phyloP scores from a whole-genome alignment of 1,140 invertebrate genomes.

The Anoplophora glabripennis region DNA sequence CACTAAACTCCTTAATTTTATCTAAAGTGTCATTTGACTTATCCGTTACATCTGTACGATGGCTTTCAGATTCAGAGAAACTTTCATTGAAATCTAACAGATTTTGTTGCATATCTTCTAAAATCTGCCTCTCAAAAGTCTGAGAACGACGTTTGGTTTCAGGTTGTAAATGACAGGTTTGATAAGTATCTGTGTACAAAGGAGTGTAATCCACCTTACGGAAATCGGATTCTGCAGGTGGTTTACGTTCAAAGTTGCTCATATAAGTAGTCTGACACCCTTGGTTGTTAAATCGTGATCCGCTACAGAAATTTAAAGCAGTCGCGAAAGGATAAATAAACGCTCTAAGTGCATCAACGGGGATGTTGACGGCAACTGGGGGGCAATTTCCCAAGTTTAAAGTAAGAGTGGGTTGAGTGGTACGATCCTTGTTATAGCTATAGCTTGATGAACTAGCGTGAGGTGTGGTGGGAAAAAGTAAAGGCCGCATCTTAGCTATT shows the following conservation, averaged over 20 bases:
- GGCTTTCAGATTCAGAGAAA: background rate
- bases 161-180: constrained; percentile 13
- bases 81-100: constrained; percentile 17
- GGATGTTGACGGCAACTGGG: constrained; percentile 37
- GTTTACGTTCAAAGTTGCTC: constrained; percentile 18
- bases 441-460: constrained; percentile 20
- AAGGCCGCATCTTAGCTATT: constrained; percentile 27
- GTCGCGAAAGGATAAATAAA: constrained; percentile 44
- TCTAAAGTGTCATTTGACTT: background rate
- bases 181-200: constrained; percentile 19
- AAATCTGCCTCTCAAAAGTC: constrained; percentile 35
- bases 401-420: constrained; percentile 24
- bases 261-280: constrained; percentile 39
- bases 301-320: constrained; percentile 35
- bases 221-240: background rate
- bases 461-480: constrained; percentile 26
- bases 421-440: constrained; percentile 15
- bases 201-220: constrained; percentile 29
- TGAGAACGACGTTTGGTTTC: background rate
- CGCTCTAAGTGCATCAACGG: constrained; percentile 32
- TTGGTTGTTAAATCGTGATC: constrained; percentile 22
- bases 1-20: constrained; percentile 24
- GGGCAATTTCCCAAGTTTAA: constrained; percentile 34
- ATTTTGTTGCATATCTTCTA: constrained; percentile 33
- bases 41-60: background rate